Evolutionary conservation across 2,797 vertebrate species (phyloP), one percentile per base, ranked within the genome.

Genomic region (Thamnophis elegans): DNA sequence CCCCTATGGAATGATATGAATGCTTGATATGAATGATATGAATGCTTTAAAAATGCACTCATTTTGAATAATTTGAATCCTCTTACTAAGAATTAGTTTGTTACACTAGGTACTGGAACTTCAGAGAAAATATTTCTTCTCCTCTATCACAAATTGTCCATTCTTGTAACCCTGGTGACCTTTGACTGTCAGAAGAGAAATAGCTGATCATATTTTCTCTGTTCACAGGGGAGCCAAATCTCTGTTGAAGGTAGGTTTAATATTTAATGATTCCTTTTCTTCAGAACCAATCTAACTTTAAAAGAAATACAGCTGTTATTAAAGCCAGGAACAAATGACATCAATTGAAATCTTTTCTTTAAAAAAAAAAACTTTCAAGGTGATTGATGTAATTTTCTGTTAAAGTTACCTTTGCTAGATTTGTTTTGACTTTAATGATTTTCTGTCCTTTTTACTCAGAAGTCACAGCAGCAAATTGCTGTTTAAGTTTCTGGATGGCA

Each of bases 331-430:
- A 96, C 0, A 0, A 96, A 95, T 96, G 93, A 96, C 97, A 97
- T 97, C 95, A 96, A 82, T 96, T 97, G 97, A 97, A 97, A 97
- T 93, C 96, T 97, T 97, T 98, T 98, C 97, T 96, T 62, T 97
- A 97, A n/a, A 65, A n/a, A 32, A 47, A 42, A n/a, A 78, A 82
- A 32, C 89, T 93, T 93, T 98, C 97, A 98, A 98, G 97, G 97
- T 98, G 98, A 99, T 98, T 98, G 98, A 98, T 99, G 98, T 98
- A 96, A 99, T 99, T 98, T 98, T 95, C 96, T 97, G 98, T 99
- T 98, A 98, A 98, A 98, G 97, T 98, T 98, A 99, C 98, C 98
- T 99, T 98, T 98, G 97, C 97, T 97, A 97, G 97, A 98, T 98
- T 97, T 98, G 97, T 98, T 99, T 98, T 98, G 97, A 98, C 95